Conservation (phyloP, 1,140 invertebrate species). For the Triops longicaudatus region DNA sequence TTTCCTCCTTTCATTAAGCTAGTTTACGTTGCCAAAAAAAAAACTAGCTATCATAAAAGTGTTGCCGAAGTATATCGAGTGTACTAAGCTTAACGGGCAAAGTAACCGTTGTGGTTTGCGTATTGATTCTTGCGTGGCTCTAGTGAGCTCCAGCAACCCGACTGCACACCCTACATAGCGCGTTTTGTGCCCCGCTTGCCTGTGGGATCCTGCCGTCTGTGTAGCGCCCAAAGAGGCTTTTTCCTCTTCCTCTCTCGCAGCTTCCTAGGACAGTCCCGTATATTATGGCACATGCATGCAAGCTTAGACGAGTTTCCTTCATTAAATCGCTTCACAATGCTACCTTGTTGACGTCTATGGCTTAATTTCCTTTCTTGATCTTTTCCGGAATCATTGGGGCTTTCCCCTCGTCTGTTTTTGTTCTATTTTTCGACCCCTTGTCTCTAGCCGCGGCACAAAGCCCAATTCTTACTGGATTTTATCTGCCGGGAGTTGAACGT, state of each 20-base stretch:
- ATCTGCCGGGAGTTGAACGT: conserved; percentile 89
- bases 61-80: conserved; percentile 31
- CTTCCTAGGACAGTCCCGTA: not conserved
- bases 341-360: not conserved
- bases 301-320: not conserved
- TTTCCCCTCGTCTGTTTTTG: not conserved
- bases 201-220: not conserved
- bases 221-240: not conserved
- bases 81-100: not conserved
- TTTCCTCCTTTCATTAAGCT: conserved; percentile 28
- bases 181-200: not conserved
- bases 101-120: not conserved
- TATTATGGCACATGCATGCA: not conserved
- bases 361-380: not conserved
- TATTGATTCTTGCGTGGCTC: conserved; percentile 5
- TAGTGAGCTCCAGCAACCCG: not conserved
- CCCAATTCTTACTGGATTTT: conserved; percentile 84
- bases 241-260: not conserved
- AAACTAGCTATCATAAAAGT: not conserved
- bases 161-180: not conserved
- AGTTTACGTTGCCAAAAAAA: not conserved
- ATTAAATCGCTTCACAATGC: not conserved
- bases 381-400: conserved; percentile 5
- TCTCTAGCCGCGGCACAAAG: conserved; percentile 78
- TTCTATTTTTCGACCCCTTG: not conserved